Evolutionary conservation across 1,140 invertebrate species (phyloP).

Genomic region (Bactericera cockerelli): DNA sequence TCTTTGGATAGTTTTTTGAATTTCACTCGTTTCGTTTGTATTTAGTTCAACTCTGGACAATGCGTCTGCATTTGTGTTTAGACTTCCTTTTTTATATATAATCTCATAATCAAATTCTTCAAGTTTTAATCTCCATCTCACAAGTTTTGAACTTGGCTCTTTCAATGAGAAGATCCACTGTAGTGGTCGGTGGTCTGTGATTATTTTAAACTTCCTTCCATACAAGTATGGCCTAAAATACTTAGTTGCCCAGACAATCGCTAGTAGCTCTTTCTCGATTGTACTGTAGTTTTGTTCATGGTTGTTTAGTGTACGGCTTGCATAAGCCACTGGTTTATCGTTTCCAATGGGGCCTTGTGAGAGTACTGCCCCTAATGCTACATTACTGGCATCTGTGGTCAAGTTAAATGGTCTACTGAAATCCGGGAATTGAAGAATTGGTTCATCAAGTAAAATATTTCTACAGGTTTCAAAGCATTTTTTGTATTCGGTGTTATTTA

Average conservation of each 20-base stretch:
- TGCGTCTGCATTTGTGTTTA: slow-evolving; percentile 22
- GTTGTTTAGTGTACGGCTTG: slow-evolving; percentile 21
- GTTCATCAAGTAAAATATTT: slow-evolving; percentile 21
- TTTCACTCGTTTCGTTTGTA: background rate
- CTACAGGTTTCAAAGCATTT: slow-evolving; percentile 27
- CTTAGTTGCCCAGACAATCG: slow-evolving; percentile 26
- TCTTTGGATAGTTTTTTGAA: no score
- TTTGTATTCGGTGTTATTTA: background rate
- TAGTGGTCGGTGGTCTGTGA: slow-evolving; percentile 30
- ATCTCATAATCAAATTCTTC: slow-evolving; percentile 15
- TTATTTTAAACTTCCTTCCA: slow-evolving; percentile 26
- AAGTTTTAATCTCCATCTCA: slow-evolving; percentile 16
- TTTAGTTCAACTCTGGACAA: slow-evolving; percentile 17
- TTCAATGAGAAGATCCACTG: slow-evolving; percentile 27
- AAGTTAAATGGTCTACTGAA: slow-evolving; percentile 20
- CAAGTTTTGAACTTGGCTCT: slow-evolving; percentile 19
- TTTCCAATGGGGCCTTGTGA: slow-evolving; percentile 20
- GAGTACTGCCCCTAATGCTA: slow-evolving; percentile 19
- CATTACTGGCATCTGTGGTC: slow-evolving; percentile 19
- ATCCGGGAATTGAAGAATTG: slow-evolving; percentile 24
- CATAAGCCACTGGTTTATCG: slow-evolving; percentile 23
- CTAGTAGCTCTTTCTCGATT: slow-evolving; percentile 25
- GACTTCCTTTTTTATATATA: slow-evolving; percentile 19
- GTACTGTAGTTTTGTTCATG: slow-evolving; percentile 22
- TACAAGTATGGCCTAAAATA: slow-evolving; percentile 28